phyloP scores from a whole-genome alignment of 2,888 invertebrate genomes.

The Mythimna loreyi region DNA sequence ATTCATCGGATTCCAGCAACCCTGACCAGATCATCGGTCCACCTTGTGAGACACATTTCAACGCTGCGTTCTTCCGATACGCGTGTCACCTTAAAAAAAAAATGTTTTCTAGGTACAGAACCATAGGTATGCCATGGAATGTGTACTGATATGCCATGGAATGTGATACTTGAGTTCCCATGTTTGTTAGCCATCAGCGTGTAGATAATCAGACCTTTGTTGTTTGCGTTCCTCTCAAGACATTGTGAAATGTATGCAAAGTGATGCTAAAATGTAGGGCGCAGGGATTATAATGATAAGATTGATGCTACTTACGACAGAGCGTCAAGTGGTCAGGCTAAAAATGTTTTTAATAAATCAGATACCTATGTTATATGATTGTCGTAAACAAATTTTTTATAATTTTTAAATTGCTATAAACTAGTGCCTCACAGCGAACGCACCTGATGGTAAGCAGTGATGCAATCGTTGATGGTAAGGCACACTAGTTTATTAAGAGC shows the following conservation, averaged over 20 bases:
- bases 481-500: no score
- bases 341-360: background rate
- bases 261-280: conserved; percentile 38
- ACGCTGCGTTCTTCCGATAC: no score
- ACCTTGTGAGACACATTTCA: no score
- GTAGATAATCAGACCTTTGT: conserved; percentile 31
- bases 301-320: background rate
- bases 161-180: conserved; percentile 35
- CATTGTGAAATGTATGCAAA: conserved; percentile 40
- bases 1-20: no score
- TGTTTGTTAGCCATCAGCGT: background rate
- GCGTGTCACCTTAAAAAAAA: no score
- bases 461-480: no score
- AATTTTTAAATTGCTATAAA: no score
- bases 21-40: no score
- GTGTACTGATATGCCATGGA: conserved; percentile 18
- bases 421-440: no score
- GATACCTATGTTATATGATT: no score
- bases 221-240: conserved; percentile 23
- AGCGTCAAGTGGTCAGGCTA: background rate
- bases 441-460: no score
- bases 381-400: no score
- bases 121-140: conserved; percentile 6
- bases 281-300: conserved; percentile 38
- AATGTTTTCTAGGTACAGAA: background rate